Evolutionary conservation across 1,140 invertebrate genomes (phyloP), one percentile per base, ranked within the genome.

Genomic region (Pachypeltis micranthus): DNA sequence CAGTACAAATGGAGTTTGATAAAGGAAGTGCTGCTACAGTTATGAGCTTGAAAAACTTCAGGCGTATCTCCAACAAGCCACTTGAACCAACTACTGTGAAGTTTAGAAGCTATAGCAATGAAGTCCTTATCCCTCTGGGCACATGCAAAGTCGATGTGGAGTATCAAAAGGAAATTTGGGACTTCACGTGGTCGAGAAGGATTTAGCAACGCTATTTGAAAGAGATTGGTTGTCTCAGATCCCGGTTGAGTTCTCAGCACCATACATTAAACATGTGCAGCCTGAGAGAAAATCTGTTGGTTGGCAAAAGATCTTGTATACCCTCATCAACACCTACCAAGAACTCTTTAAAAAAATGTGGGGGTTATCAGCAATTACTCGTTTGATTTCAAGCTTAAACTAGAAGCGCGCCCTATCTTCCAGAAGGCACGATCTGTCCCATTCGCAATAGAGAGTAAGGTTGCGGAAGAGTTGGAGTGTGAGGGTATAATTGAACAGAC

Each of bases 391-490:
- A 68, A 73, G 61, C 66, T 78, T 4, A n/a, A n/a, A n/a, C n/a
- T n/a, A n/a, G n/a, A n/a, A n/a, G n/a, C n/a, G n/a, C n/a, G n/a
- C n/a, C n/a, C n/a, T n/a, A n/a, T n/a, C n/a, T n/a, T n/a, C n/a
- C n/a, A n/a, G n/a, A n/a, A n/a, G n/a, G n/a, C n/a, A n/a, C n/a
- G n/a, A n/a, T n/a, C n/a, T n/a, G n/a, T n/a, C n/a, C n/a, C n/a
- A n/a, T 74, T 72, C 63, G 71, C 75, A n/a, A 62, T 79, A 4
- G 69, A 66, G 64, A 58, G 71, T 19, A 68, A 73, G 61, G 67
- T 78, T 4, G 69, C 74, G 10, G 26, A 67, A 4, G 71, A 79
- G 67, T 61, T 76, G 54, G 70, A 69, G 26, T 24, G 60, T 12
- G 56, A 68, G 44, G 73, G 73, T 24, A 68, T 76, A 19, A 72